Percentiles rank a stretch among this genome's conserved stretches.
phyloP scores from a whole-genome alignment of 2,888 invertebrate genomes.

The Ashinkailepas kermadecensis region DNA sequence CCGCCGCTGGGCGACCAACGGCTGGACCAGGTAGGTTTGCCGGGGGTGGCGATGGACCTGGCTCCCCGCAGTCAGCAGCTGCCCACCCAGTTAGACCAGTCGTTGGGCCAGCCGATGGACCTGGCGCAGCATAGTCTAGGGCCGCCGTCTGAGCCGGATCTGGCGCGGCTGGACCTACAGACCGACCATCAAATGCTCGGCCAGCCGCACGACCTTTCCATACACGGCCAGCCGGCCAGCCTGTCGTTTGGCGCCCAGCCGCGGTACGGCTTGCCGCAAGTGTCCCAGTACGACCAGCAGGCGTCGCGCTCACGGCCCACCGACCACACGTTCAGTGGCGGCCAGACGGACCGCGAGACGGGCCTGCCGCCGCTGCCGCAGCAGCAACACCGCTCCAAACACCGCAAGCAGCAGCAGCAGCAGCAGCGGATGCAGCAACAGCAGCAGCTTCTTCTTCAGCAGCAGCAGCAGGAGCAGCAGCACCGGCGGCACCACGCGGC shows the following conservation, averaged over 20 bases:
- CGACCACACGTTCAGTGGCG: neutral
- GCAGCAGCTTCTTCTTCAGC: neutral
- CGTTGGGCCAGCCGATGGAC: neutral
- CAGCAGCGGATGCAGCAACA: neutral
- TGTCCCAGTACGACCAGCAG: neutral
- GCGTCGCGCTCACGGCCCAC: neutral
- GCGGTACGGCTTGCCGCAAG: neutral
- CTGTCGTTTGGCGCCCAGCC: neutral
- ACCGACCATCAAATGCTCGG: neutral
- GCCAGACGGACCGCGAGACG: neutral
- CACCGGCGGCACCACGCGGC: neutral
- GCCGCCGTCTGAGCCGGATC: neutral
- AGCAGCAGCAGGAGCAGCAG: neutral
- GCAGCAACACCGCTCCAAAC: neutral
- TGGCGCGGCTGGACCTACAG: neutral
- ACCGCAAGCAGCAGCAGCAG: conserved; percentile 3
- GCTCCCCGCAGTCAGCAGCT: neutral
- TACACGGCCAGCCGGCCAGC: neutral
- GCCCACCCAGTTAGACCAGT: no score
- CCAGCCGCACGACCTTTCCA: conserved; percentile 8
- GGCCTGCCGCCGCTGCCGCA: neutral
- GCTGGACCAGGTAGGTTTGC: no score
- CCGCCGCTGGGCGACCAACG: neutral
- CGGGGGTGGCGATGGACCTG: neutral
- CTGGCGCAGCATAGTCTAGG: neutral